A percentile compares a stretch with the other conserved stretches of the same genome.
These are phyloP conservation scores for Drosophila pallidifrons DNA, from an alignment of 1,140 invertebrate genomes.

Conservation along the genomic window DNA sequence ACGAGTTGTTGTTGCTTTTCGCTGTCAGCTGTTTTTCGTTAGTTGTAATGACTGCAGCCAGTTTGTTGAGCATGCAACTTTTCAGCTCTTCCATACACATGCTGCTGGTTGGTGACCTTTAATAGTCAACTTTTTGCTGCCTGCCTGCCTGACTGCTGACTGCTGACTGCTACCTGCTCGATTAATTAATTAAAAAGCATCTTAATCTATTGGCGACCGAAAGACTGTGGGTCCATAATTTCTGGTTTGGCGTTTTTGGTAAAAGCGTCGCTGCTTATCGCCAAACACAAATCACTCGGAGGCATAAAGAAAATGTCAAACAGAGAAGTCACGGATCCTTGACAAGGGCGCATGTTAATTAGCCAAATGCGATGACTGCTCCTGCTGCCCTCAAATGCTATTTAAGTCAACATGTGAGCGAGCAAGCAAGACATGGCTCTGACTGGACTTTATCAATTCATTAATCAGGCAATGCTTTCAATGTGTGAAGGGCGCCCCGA, in stretches of 20 bases:
- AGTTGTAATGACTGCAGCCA: conserved; percentile 13
- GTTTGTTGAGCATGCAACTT: conserved; percentile 30
- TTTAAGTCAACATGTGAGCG: conserved; percentile 29
- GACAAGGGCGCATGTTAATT: conserved; percentile 67
- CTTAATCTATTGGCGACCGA: conserved; percentile 31
- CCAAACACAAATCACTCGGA: conserved; percentile 65
- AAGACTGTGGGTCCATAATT: conserved; percentile 1
- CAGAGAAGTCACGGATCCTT: conserved; percentile 6
- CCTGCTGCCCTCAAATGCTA: neutral
- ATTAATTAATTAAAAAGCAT: conserved; percentile 52
- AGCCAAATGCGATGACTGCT: conserved; percentile 58
- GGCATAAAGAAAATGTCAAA: conserved; percentile 72
- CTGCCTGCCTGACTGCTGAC: neutral
- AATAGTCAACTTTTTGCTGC: too few relatives aligned
- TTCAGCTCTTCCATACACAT: too few relatives aligned
- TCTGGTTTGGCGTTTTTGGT: neutral
- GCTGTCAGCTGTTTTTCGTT: conserved; percentile 18
- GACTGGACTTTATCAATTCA: conserved; percentile 74
- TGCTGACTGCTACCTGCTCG: neutral
- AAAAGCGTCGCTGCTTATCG: conserved; percentile 56
- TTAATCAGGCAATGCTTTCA: conserved; percentile 64
- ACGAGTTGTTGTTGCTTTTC: conserved; percentile 4
- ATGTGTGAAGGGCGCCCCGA: neutral
- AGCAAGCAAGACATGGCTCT: neutral
- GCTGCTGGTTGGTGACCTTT: conserved; percentile 3